Percentiles rank a stretch among this genome's conserved stretches.
Conservation (phyloP, 2,888 invertebrate species). For the Eurytoma adleriae region DNA sequence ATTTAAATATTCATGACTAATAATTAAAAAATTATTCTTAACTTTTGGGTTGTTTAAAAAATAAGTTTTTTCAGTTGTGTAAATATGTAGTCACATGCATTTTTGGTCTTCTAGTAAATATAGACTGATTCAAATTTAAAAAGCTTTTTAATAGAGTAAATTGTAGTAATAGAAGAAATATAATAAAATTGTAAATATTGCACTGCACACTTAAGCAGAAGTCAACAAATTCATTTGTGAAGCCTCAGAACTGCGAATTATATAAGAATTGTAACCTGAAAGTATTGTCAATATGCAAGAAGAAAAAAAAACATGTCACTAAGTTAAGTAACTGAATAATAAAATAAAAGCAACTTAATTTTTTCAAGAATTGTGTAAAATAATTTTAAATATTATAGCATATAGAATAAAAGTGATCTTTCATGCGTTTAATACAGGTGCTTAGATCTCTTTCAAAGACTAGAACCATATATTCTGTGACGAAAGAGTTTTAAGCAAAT, state of each 20-base stretch:
- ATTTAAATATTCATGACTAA: too few species aligned
- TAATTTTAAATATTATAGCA: constrained; percentile 1
- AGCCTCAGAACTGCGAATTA: constrained; percentile 42
- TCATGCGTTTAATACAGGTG: too few species aligned
- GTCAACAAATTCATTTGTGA: constrained; percentile 38
- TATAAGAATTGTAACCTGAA: constrained; percentile 39
- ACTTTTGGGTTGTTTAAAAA: too few species aligned
- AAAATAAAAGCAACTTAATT: constrained; percentile 14
- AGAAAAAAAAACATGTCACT: constrained; percentile 28
- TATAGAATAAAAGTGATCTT: not conserved
- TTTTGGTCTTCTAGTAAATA: not conserved
- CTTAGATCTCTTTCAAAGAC: constrained; percentile 16
- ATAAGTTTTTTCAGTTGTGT: too few species aligned
- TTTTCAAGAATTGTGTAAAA: not conserved
- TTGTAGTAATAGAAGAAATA: constrained; percentile 5
- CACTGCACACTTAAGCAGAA: constrained; percentile 25
- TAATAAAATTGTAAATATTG: constrained; percentile 5
- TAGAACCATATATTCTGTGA: constrained; percentile 5
- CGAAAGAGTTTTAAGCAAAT: constrained; percentile 35
- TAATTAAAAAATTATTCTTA: too few species aligned
- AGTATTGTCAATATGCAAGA: constrained; percentile 17
- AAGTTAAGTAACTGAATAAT: not conserved
- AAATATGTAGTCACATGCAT: too few species aligned
- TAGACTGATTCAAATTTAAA: constrained; percentile 9
- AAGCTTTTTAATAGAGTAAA: not conserved